Evolutionary conservation across 2,888 invertebrate genomes (phyloP).

Genomic region (Cynaeus angustus): DNA sequence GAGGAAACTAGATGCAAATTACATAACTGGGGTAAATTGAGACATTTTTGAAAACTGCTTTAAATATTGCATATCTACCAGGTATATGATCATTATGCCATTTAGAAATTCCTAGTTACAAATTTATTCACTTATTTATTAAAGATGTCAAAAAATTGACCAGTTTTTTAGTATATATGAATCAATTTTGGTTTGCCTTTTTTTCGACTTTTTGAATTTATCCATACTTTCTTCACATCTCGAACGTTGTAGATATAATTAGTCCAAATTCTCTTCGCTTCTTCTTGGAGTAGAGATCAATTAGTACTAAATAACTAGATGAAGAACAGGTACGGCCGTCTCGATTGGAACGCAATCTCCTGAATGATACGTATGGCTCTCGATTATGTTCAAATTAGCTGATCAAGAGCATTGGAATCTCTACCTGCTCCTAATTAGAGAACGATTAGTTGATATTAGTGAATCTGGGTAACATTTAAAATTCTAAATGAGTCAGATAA

Average conservation of each 20-base stretch:
- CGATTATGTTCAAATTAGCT: constrained; percentile 63
- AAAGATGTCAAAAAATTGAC: too few species aligned
- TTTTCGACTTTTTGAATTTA: too few species aligned
- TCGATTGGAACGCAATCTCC: constrained; percentile 57
- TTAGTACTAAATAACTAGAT: constrained; percentile 56
- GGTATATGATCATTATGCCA: too few species aligned
- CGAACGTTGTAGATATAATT: too few species aligned
- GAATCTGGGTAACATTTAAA: constrained; percentile 64
- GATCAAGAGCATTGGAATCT: constrained; percentile 67
- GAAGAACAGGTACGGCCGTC: constrained; percentile 45
- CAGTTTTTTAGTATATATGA: too few species aligned
- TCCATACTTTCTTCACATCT: too few species aligned
- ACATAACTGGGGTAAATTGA: neutral
- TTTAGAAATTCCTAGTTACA: too few species aligned
- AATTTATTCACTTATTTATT: too few species aligned
- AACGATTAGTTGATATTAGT: constrained; percentile 68
- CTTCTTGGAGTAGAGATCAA: constrained; percentile 31
- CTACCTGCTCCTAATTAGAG: constrained; percentile 68
- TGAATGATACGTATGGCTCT: constrained; percentile 42
- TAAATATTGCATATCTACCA: too few species aligned
- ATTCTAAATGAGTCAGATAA: constrained; percentile 63
- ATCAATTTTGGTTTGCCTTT: too few species aligned
- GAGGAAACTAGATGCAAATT: neutral
- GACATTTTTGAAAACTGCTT: too few species aligned
- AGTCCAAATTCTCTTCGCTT: neutral